phyloP scores from a whole-genome alignment of 2,113 vertebrate genomes.

The Pseudolaguvia tuberculata region DNA sequence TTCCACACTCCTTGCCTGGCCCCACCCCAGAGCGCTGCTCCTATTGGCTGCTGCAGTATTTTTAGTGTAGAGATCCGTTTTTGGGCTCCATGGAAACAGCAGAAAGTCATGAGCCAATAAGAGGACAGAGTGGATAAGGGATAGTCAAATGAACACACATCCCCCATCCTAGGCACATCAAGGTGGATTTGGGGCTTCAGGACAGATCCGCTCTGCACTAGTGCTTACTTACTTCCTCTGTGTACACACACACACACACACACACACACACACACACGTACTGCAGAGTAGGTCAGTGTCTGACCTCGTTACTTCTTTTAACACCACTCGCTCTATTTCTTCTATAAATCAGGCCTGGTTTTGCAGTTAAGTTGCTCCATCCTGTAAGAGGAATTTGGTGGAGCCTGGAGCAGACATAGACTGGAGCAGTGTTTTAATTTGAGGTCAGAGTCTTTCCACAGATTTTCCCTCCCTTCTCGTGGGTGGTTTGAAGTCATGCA shows the following conservation, averaged over 20 bases:
- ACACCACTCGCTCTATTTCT: background rate
- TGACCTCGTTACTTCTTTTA: slow-evolving; percentile 22
- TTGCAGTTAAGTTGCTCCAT: background rate
- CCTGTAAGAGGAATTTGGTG: background rate
- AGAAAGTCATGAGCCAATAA: slow-evolving; percentile 50
- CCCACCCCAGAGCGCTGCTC: slow-evolving; percentile 3
- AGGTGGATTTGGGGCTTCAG: slow-evolving; percentile 28
- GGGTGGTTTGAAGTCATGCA: background rate
- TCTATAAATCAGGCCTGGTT: background rate
- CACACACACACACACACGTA: background rate
- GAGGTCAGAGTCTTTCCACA: slow-evolving; percentile 12
- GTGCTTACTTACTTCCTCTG: slow-evolving; percentile 8
- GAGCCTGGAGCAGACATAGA: background rate
- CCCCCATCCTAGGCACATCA: background rate
- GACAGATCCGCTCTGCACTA: background rate
- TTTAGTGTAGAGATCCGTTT: slow-evolving; percentile 45
- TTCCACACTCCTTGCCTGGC: slow-evolving; percentile 4
- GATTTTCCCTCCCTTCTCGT: background rate
- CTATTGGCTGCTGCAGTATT: slow-evolving; percentile 47
- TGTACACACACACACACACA: background rate
- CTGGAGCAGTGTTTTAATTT: background rate
- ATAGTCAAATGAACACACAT: slow-evolving; percentile 47
- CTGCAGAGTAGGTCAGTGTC: slow-evolving; percentile 29
- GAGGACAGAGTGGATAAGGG: slow-evolving; percentile 33
- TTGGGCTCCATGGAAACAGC: slow-evolving; percentile 58